Conservation (phyloP, 1,140 invertebrate genomes). For the Papilio glaucus region DNA sequence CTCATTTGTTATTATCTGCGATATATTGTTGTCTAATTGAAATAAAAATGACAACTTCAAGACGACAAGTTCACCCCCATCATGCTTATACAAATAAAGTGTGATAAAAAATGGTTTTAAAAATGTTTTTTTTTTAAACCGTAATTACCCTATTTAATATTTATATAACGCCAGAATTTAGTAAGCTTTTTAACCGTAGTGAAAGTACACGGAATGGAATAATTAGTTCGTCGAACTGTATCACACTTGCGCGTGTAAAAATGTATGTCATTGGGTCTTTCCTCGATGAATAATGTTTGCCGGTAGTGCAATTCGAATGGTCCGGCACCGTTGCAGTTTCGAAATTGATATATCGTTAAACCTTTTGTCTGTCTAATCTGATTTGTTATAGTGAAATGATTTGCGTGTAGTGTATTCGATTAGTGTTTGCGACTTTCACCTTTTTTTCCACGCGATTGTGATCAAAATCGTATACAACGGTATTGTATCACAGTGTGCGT, state of each 20-base stretch:
- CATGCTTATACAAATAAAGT: too few species aligned
- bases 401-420: conserved; percentile 7
- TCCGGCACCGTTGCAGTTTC: conserved; percentile 8
- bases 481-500: conserved; percentile 22
- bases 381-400: conserved; percentile 34
- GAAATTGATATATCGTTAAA: conserved; percentile 27
- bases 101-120: too few species aligned
- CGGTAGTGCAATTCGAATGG: conserved; percentile 20
- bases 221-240: conserved; percentile 64
- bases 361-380: conserved; percentile 43
- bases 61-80: too few species aligned
- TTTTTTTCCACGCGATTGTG: background rate
- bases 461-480: conserved; percentile 5
- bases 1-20: too few species aligned
- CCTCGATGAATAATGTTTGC: conserved; percentile 52
- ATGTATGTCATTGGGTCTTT: conserved; percentile 71
- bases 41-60: too few species aligned
- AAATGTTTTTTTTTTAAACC: too few species aligned
- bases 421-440: conserved; percentile 19
- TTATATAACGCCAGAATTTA: background rate
- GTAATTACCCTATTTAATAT: too few species aligned
- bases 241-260: conserved; percentile 64
- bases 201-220: conserved; percentile 41
- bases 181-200: conserved; percentile 1
- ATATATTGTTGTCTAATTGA: too few species aligned